phyloP scores from a whole-genome alignment of 92 coral and sea anemone genomes.

The Pocillopora meandrina region DNA sequence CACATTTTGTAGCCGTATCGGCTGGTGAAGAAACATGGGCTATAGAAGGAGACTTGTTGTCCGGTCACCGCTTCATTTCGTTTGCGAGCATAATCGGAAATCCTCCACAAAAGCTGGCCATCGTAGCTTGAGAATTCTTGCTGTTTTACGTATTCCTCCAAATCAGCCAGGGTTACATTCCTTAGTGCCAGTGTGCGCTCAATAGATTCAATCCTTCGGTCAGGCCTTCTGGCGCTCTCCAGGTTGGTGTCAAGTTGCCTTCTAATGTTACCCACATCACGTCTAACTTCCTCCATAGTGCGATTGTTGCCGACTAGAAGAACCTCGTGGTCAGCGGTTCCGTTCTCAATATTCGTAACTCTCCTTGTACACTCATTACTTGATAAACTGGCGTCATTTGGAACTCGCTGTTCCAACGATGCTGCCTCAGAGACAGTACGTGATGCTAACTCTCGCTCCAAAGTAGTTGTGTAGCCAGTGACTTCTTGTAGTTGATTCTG shows the following conservation, averaged over 20 bases:
- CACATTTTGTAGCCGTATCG: constrained; percentile 66
- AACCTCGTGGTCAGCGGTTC: constrained; percentile 43
- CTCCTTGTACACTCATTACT: not conserved
- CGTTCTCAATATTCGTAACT: not conserved
- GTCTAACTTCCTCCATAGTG: constrained; percentile 15
- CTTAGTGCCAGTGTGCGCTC: constrained; percentile 24
- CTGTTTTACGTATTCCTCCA: constrained; percentile 24
- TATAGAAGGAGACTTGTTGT: constrained; percentile 37
- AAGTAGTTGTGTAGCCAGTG: constrained; percentile 13
- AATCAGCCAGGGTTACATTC: constrained; percentile 39
- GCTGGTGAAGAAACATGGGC: constrained; percentile 49
- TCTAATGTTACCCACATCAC: not conserved
- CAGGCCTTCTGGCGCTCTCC: constrained; percentile 1
- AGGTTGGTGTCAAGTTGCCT: not conserved
- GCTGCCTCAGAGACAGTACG: not conserved
- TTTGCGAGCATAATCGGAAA: constrained; percentile 39
- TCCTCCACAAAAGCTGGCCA: constrained; percentile 54
- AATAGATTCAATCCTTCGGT: not conserved
- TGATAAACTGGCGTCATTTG: not conserved
- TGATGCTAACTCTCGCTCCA: constrained; percentile 28
- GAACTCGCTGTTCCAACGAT: not conserved
- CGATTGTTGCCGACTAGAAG: constrained; percentile 33
- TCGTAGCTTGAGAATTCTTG: constrained; percentile 27
- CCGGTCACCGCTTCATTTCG: constrained; percentile 38
- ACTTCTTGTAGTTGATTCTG: not conserved